Evolutionary conservation across 2,888 invertebrate species (phyloP).

Genomic region (Geophilus truncorum): DNA sequence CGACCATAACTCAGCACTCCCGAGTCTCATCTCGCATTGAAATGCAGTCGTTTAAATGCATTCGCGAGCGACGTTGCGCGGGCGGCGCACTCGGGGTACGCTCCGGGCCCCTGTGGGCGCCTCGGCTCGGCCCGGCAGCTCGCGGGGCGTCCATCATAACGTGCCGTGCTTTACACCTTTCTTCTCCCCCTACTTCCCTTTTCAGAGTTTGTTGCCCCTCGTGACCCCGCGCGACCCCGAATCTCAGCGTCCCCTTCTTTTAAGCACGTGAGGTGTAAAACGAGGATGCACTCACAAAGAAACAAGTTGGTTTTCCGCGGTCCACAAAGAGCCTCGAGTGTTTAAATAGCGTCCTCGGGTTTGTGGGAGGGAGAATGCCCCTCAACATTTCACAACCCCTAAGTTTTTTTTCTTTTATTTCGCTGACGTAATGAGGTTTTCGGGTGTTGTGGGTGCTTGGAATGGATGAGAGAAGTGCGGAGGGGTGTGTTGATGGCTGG

Average conservation of each 20-base stretch:
- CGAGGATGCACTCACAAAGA: background rate
- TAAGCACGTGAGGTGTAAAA: background rate
- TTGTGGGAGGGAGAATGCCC: too few species aligned
- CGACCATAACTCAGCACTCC: background rate
- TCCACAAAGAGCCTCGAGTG: background rate
- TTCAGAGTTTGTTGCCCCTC: background rate
- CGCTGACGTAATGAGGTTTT: background rate
- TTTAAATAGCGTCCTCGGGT: background rate
- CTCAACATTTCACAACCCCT: too few species aligned
- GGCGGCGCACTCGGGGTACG: background rate
- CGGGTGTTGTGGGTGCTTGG: background rate
- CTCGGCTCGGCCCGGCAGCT: background rate
- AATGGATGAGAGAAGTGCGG: background rate
- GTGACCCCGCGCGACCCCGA: background rate
- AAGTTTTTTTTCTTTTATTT: background rate
- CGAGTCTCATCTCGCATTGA: constrained; percentile 9
- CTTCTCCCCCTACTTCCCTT: background rate
- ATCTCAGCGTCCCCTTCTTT: background rate
- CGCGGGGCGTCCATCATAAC: background rate
- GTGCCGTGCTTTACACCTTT: background rate
- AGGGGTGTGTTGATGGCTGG: background rate
- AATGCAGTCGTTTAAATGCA: constrained; percentile 30
- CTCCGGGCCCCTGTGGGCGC: background rate
- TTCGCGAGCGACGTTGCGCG: constrained; percentile 13
- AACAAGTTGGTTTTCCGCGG: background rate